Conservation (phyloP, 2,888 invertebrate species). For the Polylopha cassiicola region DNA sequence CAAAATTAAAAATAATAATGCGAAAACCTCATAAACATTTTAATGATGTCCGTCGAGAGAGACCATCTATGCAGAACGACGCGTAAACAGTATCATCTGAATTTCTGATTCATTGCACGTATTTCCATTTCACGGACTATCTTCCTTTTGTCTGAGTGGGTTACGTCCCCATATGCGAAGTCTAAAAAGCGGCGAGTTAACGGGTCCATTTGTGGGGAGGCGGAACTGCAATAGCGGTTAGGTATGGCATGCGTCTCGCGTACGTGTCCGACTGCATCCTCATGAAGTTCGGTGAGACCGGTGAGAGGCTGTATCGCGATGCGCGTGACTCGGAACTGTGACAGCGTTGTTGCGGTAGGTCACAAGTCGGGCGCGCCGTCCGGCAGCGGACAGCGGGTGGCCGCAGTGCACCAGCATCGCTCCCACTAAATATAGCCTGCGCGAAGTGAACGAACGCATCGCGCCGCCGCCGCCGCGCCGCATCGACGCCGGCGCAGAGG, state of each 20-base stretch:
- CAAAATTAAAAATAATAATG: too few species aligned
- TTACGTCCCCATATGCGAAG: slow-evolving; percentile 6
- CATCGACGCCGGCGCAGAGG: slow-evolving; percentile 24
- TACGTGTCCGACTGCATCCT: slow-evolving; percentile 26
- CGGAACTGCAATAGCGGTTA: slow-evolving; percentile 27
- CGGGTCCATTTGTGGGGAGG: slow-evolving; percentile 18
- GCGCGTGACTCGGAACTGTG: slow-evolving; percentile 60
- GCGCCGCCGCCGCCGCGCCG: slow-evolving; percentile 30
- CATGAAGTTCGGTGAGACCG: slow-evolving; percentile 21
- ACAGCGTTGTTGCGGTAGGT: slow-evolving; percentile 65
- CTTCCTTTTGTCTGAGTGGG: slow-evolving; percentile 9
- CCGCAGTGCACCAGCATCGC: slow-evolving; percentile 42
- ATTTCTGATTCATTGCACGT: slow-evolving; percentile 18
- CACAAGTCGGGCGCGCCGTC: slow-evolving; percentile 51
- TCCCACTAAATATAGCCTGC: slow-evolving; percentile 70
- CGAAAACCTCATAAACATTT: slow-evolving; percentile 3
- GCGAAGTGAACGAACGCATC: slow-evolving; percentile 68
- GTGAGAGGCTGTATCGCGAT: slow-evolving; percentile 47
- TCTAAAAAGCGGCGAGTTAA: slow-evolving; percentile 18
- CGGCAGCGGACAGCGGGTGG: slow-evolving; percentile 47
- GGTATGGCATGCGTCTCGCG: slow-evolving; percentile 16
- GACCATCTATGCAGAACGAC: slow-evolving; percentile 6
- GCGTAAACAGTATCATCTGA: too few species aligned
- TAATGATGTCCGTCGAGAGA: slow-evolving; percentile 1
- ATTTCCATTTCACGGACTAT: slow-evolving; percentile 14